phyloP scores from a whole-genome alignment of 2,888 invertebrate genomes.

The Pilophorus perplexus region DNA sequence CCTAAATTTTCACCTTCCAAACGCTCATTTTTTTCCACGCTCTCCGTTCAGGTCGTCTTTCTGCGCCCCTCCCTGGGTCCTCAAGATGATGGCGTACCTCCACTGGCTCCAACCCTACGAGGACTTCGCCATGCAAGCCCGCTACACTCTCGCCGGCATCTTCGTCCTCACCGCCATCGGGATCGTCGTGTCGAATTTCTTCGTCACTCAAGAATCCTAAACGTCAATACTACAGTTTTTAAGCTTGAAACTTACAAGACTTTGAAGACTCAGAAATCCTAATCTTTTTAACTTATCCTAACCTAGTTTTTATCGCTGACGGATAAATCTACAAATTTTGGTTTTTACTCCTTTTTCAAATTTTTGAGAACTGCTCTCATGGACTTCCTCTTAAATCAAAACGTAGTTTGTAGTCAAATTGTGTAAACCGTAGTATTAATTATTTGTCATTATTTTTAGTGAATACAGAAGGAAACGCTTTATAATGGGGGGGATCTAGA shows the following conservation, averaged over 20 bases:
- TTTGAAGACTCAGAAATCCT: background rate
- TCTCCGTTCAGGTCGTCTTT: slow-evolving; percentile 41
- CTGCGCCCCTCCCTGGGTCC: slow-evolving; percentile 44
- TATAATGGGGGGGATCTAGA: too few species aligned
- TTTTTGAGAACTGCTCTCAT: too few species aligned
- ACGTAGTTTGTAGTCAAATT: too few species aligned
- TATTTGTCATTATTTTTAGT: too few species aligned
- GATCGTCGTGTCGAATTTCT: slow-evolving; percentile 46
- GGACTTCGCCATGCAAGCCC: slow-evolving; percentile 45
- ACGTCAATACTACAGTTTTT: background rate
- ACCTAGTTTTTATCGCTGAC: too few species aligned
- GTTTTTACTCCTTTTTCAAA: too few species aligned
- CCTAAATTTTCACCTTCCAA: background rate
- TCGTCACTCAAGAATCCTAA: slow-evolving; percentile 36
- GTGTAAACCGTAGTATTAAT: too few species aligned
- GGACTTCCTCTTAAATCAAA: too few species aligned
- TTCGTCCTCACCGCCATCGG: slow-evolving; percentile 47
- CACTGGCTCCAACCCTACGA: slow-evolving; percentile 46
- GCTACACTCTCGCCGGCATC: slow-evolving; percentile 46
- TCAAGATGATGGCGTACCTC: slow-evolving; percentile 38
- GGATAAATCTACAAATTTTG: too few species aligned
- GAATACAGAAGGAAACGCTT: background rate
- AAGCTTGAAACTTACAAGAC: background rate
- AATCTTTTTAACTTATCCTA: background rate
- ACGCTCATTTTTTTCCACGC: background rate